Evolutionary conservation across 2,888 invertebrate species (phyloP).

Genomic region (Plebejus argus): DNA sequence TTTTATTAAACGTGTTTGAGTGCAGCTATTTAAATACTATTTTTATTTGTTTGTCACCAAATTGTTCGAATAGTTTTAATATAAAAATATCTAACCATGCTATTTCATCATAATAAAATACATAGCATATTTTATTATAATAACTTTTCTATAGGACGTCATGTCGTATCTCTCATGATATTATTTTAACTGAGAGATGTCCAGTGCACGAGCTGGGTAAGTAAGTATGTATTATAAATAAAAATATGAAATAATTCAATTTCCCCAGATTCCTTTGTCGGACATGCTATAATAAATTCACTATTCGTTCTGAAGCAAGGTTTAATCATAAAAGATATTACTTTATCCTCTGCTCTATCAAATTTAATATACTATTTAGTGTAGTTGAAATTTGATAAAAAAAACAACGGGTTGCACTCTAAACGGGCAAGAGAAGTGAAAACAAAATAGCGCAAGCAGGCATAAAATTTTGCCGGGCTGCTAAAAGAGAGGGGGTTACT

Average conservation of each 20-base stretch:
- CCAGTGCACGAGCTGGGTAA: background rate
- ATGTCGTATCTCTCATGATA: background rate
- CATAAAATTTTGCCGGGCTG: background rate
- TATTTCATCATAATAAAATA: background rate
- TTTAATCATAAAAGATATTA: constrained; percentile 13
- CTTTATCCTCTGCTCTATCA: background rate
- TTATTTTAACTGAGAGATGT: background rate
- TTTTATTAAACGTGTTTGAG: too few relatives aligned
- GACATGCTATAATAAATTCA: constrained; percentile 5
- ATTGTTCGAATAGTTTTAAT: too few relatives aligned
- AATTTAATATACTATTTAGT: background rate
- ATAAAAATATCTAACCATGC: background rate
- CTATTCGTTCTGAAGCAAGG: background rate
- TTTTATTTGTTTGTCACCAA: too few relatives aligned
- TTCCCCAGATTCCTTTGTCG: constrained; percentile 9
- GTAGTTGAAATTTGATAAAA: background rate
- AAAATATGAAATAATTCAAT: constrained; percentile 20
- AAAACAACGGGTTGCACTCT: background rate
- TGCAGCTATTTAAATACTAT: too few relatives aligned
- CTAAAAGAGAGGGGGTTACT: background rate
- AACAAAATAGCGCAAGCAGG: background rate
- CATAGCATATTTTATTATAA: background rate
- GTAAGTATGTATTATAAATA: background rate
- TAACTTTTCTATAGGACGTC: background rate
- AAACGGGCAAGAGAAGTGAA: too few relatives aligned